Evolutionary conservation across 2,888 invertebrate genomes (phyloP), one percentile per base, ranked within the genome.

Genomic region (Agrochola lychnidis): DNA sequence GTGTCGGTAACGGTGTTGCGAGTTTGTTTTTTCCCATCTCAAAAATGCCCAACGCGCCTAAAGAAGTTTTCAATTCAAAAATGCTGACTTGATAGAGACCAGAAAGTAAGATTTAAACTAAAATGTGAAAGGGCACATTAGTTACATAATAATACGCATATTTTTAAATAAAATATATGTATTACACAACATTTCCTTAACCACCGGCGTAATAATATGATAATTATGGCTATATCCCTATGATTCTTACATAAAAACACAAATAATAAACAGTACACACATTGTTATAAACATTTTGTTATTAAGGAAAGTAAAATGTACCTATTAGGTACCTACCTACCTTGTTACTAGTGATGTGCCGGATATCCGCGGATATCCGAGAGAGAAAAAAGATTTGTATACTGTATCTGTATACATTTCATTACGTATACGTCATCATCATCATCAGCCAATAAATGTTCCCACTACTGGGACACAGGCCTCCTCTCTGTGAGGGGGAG

Each of bases 171-270:
- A n/a, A 59, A 22, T 42, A 14, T 40, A 40, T 2, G 25, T 51
- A 25, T 22, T 16, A 56, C 22, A 48, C 10, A 51, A 48, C 10
- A 51, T 74, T 74, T 74, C 30, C 53, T 45, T n/a, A 59, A 48
- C 45, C 12, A 12, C 51, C n/a, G 12, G 7, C 51, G 19, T 51
- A 51, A n/a, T 48, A 14, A n/a, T 19, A 45, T 2, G 9, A 51
- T 53, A 61, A 61, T 68, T 42, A 36, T 68, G 51, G 1, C 5
- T 42, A 56, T 22, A 40, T 57, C 25, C 45, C 16, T 22, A 16
- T 56, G 22, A 56, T 42, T 76, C 48, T 76, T 62, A 61, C 59
- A 45, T 53, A 79, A 53, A 36, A 61, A 61, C 19, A 25, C 40
- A 16, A 64, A 19, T 45, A n/a, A 68, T 10, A 5, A 36, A 10